These are phyloP conservation scores for Platyura marginata DNA, from an alignment of 1,140 invertebrate species.

Conservation along the genomic window DNA sequence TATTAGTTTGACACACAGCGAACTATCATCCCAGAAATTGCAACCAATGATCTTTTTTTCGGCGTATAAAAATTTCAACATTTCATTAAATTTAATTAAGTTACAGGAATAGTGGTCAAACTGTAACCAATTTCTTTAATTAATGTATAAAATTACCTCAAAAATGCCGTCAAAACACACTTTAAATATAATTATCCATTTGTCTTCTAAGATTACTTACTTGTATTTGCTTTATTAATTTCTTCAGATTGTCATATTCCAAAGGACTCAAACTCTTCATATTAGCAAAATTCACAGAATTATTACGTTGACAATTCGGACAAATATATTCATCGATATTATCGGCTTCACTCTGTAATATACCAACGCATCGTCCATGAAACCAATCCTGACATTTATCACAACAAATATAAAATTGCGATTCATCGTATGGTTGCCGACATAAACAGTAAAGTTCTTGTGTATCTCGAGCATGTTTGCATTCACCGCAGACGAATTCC, in stretches of 20 bases:
- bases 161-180: background rate
- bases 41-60: too few species aligned
- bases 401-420: slow-evolving; percentile 97
- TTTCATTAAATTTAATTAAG: too few species aligned
- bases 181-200: background rate
- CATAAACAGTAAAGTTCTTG: slow-evolving; percentile 93
- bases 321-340: slow-evolving; percentile 93
- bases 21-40: too few species aligned
- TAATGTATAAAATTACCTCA: background rate
- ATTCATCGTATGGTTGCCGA: slow-evolving; percentile 90
- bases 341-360: slow-evolving; percentile 84
- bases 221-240: slow-evolving; percentile 81
- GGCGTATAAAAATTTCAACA: too few species aligned
- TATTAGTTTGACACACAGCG: background rate
- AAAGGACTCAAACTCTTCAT: slow-evolving; percentile 66
- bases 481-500: slow-evolving; percentile 78
- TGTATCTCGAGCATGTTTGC: slow-evolving; percentile 64
- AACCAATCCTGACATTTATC: slow-evolving; percentile 99
- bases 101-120: background rate
- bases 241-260: slow-evolving; percentile 68
- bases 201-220: slow-evolving; percentile 28
- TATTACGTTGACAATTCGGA: slow-evolving; percentile 82
- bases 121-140: background rate
- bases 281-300: slow-evolving; percentile 72
- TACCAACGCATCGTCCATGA: slow-evolving; percentile 92